phyloP scores from a whole-genome alignment of 2,113 vertebrate species.

The Hystrix cristata region DNA sequence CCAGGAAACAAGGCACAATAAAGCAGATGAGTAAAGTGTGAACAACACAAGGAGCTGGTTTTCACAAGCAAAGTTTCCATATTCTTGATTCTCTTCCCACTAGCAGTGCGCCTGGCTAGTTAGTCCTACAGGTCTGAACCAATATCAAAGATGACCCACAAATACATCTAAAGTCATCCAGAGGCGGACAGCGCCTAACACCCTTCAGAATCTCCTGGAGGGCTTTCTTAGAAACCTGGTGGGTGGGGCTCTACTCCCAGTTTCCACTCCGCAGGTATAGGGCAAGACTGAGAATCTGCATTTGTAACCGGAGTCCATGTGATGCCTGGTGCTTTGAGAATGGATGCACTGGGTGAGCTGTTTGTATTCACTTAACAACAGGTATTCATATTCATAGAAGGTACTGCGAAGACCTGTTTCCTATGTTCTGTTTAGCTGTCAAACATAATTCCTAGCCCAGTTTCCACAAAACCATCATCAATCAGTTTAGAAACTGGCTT shows the following conservation, averaged over 20 bases:
- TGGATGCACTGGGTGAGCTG: background rate
- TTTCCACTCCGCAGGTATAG: background rate
- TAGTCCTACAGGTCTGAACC: background rate
- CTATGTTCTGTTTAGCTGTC: background rate
- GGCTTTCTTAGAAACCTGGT: background rate
- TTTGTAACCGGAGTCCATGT: background rate
- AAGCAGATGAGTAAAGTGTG: background rate
- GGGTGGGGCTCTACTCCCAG: background rate
- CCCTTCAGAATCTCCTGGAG: background rate
- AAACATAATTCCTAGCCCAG: background rate
- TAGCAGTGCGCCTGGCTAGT: background rate
- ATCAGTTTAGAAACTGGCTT: constrained; percentile 7
- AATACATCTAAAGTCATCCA: background rate
- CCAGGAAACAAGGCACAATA: constrained; percentile 11
- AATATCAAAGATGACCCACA: background rate
- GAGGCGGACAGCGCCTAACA: background rate
- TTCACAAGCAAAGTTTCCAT: background rate
- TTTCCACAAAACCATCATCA: background rate
- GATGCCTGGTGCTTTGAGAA: background rate
- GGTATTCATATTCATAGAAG: background rate
- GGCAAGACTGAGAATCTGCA: background rate
- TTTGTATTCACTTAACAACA: background rate
- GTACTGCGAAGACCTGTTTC: background rate
- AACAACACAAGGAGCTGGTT: background rate
- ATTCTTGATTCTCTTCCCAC: background rate